phyloP scores from a whole-genome alignment of 2,797 vertebrate genomes.

The Halcyon badia region DNA sequence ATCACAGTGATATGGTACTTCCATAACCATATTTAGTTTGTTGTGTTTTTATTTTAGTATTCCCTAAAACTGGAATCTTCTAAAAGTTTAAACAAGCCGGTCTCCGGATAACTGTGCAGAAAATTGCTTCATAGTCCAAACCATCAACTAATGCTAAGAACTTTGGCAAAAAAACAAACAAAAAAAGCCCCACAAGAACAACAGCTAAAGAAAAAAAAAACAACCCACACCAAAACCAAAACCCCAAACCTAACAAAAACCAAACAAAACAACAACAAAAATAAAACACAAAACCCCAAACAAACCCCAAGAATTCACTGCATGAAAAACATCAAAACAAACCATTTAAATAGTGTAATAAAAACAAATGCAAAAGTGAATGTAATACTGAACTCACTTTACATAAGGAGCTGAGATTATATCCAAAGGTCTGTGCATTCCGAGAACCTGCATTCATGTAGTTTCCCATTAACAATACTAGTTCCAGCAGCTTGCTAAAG shows the following conservation, averaged over 20 bases:
- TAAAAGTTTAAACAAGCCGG: not conserved
- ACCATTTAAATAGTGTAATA: not conserved
- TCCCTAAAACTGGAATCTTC: not conserved
- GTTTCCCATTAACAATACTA: slow-evolving; percentile 95
- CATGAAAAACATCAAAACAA: not conserved
- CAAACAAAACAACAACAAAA: too few relatives aligned
- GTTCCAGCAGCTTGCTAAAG: slow-evolving; percentile 93
- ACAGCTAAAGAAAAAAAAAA: too few relatives aligned
- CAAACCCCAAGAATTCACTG: not conserved
- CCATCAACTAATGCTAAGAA: not conserved
- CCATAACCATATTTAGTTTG: not conserved
- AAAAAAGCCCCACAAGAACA: too few relatives aligned
- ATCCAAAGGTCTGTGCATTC: slow-evolving; percentile 95
- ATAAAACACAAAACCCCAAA: not conserved
- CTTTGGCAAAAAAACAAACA: not conserved
- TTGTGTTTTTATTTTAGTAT: rapidly evolving
- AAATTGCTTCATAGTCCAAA: not conserved
- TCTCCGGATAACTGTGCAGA: not conserved
- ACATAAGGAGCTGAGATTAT: slow-evolving; percentile 95
- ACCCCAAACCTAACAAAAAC: not conserved
- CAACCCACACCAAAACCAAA: not conserved
- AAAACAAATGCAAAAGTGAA: not conserved
- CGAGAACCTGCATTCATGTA: slow-evolving; percentile 98
- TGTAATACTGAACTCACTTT: slow-evolving; percentile 84
- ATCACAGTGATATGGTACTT: not conserved